Conservation (phyloP, 2,797 vertebrate genomes). For the Enteromius argenteus region DNA sequence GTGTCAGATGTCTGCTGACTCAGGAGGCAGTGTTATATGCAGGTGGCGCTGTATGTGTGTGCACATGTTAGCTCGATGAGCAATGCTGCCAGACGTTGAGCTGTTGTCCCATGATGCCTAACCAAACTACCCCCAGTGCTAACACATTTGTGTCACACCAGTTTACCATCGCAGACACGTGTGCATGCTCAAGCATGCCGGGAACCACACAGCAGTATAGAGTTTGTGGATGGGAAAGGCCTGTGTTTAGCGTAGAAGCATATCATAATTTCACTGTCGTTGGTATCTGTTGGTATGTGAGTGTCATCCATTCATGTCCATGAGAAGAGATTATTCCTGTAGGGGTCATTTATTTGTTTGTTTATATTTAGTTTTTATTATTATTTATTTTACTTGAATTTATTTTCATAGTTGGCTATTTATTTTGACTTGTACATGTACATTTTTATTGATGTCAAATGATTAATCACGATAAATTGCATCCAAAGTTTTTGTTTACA, state of each 20-base stretch:
- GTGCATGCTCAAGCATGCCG: not conserved
- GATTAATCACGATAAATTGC: no score
- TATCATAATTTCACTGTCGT: not conserved
- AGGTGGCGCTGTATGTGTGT: not conserved
- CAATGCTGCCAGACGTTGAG: conserved; percentile 35
- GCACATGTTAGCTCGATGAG: conserved; percentile 23
- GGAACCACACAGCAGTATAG: not conserved
- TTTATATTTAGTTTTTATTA: not conserved
- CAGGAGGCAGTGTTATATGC: conserved; percentile 17
- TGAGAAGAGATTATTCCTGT: not conserved
- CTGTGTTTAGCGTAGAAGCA: not conserved
- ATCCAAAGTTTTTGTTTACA: no score
- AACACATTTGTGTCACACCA: conserved; percentile 29
- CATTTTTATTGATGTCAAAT: no score
- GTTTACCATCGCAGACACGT: not conserved
- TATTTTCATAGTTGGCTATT: not conserved
- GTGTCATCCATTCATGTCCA: not conserved
- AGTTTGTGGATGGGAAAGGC: not conserved
- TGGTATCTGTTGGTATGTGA: not conserved
- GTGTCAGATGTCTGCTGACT: conserved; percentile 34
- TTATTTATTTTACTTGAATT: not conserved
- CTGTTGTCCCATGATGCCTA: conserved; percentile 17
- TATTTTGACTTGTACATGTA: not conserved
- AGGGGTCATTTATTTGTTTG: not conserved
- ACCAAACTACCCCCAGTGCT: not conserved